Percentiles rank a stretch among this genome's conserved stretches.
These are phyloP conservation scores for Ectropis crepuscularia DNA, from an alignment of 2,888 invertebrate genomes.

Conservation along the genomic window DNA sequence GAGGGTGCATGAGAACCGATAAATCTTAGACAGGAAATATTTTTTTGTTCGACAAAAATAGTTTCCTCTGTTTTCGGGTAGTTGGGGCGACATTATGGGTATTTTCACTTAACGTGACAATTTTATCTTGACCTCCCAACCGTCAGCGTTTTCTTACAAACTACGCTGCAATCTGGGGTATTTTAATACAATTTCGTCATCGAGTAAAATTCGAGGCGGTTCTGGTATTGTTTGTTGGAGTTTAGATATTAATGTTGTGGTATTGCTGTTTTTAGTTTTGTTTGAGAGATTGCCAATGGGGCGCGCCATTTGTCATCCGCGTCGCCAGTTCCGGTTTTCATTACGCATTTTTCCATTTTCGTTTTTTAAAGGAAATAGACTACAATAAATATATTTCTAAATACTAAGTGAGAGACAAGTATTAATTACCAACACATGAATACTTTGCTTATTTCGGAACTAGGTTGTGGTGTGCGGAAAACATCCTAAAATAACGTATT, in stretches of 20 bases:
- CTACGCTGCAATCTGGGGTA: slow-evolving; percentile 20
- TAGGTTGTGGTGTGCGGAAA: no score
- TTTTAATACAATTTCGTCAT: slow-evolving; percentile 50
- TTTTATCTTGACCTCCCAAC: slow-evolving; percentile 27
- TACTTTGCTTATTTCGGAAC: no score
- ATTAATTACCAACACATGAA: no score
- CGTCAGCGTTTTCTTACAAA: background rate
- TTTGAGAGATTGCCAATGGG: slow-evolving; percentile 48
- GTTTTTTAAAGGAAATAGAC: slow-evolving; percentile 34
- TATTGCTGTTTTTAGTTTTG: slow-evolving; percentile 56
- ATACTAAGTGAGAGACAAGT: background rate
- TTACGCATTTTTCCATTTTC: slow-evolving; percentile 37
- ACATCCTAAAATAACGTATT: no score
- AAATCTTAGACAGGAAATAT: slow-evolving; percentile 79
- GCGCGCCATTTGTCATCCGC: slow-evolving; percentile 52
- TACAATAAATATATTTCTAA: background rate
- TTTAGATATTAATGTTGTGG: slow-evolving; percentile 60
- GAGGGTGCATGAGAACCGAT: slow-evolving; percentile 47
- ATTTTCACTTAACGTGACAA: slow-evolving; percentile 43
- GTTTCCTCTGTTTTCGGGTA: slow-evolving; percentile 78
- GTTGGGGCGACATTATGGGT: slow-evolving; percentile 52
- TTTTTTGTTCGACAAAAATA: slow-evolving; percentile 82
- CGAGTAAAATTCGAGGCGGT: background rate
- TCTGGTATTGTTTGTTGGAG: slow-evolving; percentile 8
- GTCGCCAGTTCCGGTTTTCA: slow-evolving; percentile 43